A percentile compares a stretch with the other conserved stretches of the same genome.
Conservation (phyloP, 2,113 vertebrate species). For the Psephotus haematonotus region DNA sequence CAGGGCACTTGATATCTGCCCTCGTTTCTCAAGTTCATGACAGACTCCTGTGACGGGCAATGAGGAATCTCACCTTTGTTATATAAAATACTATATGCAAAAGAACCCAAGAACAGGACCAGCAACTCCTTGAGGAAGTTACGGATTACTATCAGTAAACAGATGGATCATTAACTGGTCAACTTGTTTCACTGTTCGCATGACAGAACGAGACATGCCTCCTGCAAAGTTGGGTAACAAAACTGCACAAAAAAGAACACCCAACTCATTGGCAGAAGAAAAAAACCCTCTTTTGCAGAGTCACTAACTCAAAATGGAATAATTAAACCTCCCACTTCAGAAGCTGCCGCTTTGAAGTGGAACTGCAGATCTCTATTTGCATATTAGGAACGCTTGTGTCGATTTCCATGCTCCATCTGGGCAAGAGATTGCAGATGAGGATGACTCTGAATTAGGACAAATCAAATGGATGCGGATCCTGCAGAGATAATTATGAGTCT, state of each 20-base stretch:
- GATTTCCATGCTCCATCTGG: conserved; percentile 35
- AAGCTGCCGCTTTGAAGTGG: conserved; percentile 50
- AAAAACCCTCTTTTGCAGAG: conserved; percentile 15
- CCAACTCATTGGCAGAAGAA: background rate
- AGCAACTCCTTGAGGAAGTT: conserved; percentile 34
- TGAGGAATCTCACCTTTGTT: background rate
- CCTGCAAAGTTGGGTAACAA: background rate
- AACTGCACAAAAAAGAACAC: background rate
- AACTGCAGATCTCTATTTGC: conserved; percentile 46
- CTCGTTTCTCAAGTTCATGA: background rate
- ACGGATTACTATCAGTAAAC: conserved; percentile 23
- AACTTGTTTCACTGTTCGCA: background rate
- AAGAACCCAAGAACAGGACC: conserved; percentile 22
- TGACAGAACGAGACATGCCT: background rate
- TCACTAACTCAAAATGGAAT: conserved; percentile 44
- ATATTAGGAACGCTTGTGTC: conserved; percentile 3
- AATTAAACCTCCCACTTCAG: conserved; percentile 55
- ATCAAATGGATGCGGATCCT: conserved; percentile 20
- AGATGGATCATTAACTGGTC: conserved; percentile 4
- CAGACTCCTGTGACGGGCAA: background rate
- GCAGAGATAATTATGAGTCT: conserved; percentile 53
- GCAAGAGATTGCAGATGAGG: conserved; percentile 39
- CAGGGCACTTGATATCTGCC: background rate
- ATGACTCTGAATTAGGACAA: conserved; percentile 54
- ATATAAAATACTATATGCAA: background rate